phyloP scores from a whole-genome alignment of 2,888 invertebrate species.

The Panopea generosa region DNA sequence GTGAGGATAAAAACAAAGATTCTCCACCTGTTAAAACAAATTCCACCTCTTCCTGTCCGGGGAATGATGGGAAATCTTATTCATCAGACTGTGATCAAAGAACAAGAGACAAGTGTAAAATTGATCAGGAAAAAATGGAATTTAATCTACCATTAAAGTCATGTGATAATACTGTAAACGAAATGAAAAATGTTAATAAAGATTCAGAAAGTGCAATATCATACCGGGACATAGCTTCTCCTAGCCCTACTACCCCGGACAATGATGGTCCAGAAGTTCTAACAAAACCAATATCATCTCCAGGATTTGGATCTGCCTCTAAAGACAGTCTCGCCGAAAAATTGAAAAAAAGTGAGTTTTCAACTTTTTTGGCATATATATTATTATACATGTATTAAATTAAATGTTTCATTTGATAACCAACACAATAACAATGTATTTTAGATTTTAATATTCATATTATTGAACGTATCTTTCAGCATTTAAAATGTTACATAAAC shows the following conservation, averaged over 20 bases:
- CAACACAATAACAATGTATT: no score
- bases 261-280: not conserved
- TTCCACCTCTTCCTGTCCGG: not conserved
- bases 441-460: no score
- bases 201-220: conserved; percentile 48
- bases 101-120: conserved; percentile 57
- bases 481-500: no score
- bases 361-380: no score
- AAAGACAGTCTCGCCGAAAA: conserved; percentile 69
- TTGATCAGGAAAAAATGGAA: conserved; percentile 11
- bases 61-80: not conserved
- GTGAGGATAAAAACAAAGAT: not conserved
- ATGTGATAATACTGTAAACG: conserved; percentile 34
- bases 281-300: conserved; percentile 23
- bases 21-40: not conserved
- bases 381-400: no score
- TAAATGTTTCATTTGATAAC: no score
- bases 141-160: conserved; percentile 39
- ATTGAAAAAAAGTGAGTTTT: conserved; percentile 74
- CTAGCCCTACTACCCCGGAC: conserved; percentile 23
- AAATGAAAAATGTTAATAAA: conserved; percentile 11
- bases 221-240: conserved; percentile 36
- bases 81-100: conserved; percentile 32
- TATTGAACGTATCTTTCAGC: no score
- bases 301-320: conserved; percentile 6